Conservation (phyloP, 2,113 vertebrate genomes). For the Falcunculus frontatus region DNA sequence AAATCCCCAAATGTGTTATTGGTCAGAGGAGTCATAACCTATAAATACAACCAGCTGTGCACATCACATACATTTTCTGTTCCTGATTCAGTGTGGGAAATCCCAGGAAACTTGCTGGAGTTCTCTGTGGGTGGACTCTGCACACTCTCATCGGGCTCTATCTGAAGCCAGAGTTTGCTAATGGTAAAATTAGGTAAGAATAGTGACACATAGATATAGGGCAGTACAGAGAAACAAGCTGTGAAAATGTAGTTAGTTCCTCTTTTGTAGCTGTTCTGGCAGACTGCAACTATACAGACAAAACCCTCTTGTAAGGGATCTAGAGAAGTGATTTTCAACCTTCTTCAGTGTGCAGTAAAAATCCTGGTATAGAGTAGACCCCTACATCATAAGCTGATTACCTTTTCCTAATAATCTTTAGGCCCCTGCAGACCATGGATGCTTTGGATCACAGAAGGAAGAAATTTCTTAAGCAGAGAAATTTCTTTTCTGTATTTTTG, state of each 20-base stretch:
- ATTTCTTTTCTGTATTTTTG: neutral
- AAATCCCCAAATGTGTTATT: neutral
- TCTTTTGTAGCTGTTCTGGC: neutral
- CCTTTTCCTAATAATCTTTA: neutral
- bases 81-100: conserved; percentile 2
- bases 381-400: neutral
- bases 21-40: neutral
- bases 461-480: neutral
- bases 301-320: neutral
- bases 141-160: neutral
- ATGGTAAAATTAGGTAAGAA: neutral
- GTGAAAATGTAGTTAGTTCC: neutral
- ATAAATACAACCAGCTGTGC: neutral
- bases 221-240: neutral
- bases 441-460: neutral
- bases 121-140: neutral
- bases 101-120: neutral
- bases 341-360: neutral
- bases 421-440: neutral
- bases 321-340: neutral
- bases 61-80: neutral
- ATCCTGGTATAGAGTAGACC: neutral
- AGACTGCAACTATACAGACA: neutral
- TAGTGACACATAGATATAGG: neutral
- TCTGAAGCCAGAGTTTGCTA: neutral